Base-by-base conservation (phyloP, 2,113 vertebrate species). In the Zosterops hypoxanthus region DNA sequence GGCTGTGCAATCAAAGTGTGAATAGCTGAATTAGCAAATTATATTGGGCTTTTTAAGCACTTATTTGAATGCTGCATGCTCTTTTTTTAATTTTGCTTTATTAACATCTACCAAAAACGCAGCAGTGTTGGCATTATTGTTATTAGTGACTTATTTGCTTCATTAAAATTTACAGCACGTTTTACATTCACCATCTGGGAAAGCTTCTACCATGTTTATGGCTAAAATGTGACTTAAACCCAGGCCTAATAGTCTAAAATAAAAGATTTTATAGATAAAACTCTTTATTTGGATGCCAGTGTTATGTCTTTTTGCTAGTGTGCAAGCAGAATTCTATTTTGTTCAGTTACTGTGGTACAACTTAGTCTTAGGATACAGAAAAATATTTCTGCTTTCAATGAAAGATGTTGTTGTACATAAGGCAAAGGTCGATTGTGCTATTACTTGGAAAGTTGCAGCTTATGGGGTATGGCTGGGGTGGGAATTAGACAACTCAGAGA, bases 61-160 rank as follows among this genome's bases (percentile, higher is more conserved):
- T 98, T 97, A 97, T 95, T 97, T 97, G 96, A 98, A 97, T 95
- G 77, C 93, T 96, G 69, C 97, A 96, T 97, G 95, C 92, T 96
- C 96, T 94, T 97, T 94, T 97, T 97, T 97, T 85, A 16, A 97
- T 98, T 98, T 97, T 97, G 89, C 95, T 97, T 97, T 98, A 98
- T 98, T 98, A 97, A 98, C 96, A 88, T 95, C 84, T 63, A 94
- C 87, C 94, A 95, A 96, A 97, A 97, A 78, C 33, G 53, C 94
- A 97, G 94, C 93, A 83, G 75, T 93, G 88, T 96, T 95, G 92
- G 88, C 86, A 93, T 95, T 97, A 94, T 78, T 92, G 85, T 97
- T 97, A 98, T 97, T 98, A 98, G 96, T 95, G 96, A 97, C 97
- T 97, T 98, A 97, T 97, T 97, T 97, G 92, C 93, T 97, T 98